phyloP scores from a whole-genome alignment of 2,797 vertebrate genomes.

The Danio choprae region DNA sequence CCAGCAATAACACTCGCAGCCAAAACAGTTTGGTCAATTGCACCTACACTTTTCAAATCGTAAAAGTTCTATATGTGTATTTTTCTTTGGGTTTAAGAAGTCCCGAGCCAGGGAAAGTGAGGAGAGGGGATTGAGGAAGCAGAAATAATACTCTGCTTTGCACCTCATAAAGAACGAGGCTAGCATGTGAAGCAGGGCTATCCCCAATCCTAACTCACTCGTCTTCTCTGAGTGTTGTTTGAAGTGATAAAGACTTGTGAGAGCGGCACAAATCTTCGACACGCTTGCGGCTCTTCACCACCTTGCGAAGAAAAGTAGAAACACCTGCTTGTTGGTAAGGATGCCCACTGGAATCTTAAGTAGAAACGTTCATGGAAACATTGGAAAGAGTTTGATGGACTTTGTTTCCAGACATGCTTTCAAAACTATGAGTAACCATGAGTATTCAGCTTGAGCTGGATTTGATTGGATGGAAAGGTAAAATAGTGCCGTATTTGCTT shows the following conservation, averaged over 20 bases:
- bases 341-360: slow-evolving; percentile 10
- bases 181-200: slow-evolving; percentile 49
- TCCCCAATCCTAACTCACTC: slow-evolving; percentile 46
- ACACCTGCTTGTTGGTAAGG: slow-evolving; percentile 37
- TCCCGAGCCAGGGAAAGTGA: slow-evolving; percentile 56
- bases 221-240: slow-evolving; percentile 54
- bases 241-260: slow-evolving; percentile 50
- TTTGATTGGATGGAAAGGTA: neutral
- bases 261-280: slow-evolving; percentile 49
- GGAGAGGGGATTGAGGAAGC: slow-evolving; percentile 52
- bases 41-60: slow-evolving; percentile 72
- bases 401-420: no score
- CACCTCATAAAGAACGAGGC: slow-evolving; percentile 75
- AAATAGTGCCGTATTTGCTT: neutral
- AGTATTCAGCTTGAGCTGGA: neutral
- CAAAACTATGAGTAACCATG: neutral
- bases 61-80: slow-evolving; percentile 70
- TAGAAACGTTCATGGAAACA: neutral
- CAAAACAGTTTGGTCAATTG: slow-evolving; percentile 69
- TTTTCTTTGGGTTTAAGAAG: slow-evolving; percentile 67
- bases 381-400: neutral
- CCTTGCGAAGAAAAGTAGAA: slow-evolving; percentile 24
- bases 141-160: slow-evolving; percentile 71
- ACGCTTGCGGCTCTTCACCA: slow-evolving; percentile 17
- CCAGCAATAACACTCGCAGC: slow-evolving; percentile 52